Evolutionary conservation across 2,113 vertebrate genomes (phyloP).

Genomic region (Calyptommatus sinebrachiatus): DNA sequence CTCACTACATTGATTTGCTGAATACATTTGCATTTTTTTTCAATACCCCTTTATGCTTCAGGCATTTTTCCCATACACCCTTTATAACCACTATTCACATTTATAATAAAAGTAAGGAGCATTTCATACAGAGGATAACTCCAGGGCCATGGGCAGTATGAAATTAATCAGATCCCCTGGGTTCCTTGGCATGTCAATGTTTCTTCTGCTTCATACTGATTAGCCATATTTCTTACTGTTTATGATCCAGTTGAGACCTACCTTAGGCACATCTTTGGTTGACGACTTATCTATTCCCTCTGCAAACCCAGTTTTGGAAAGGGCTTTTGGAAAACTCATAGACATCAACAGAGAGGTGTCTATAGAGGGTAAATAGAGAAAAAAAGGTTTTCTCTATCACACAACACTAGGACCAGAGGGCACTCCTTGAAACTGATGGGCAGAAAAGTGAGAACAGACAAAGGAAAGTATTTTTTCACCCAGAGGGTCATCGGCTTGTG

Average conservation of each 20-base stretch:
- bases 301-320: not conserved
- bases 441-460: too few relatives aligned
- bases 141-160: slow-evolving; percentile 39
- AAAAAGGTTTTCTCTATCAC: too few relatives aligned
- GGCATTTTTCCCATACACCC: not conserved
- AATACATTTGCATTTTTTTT: not conserved
- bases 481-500: too few relatives aligned
- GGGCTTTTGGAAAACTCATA: slow-evolving; percentile 12
- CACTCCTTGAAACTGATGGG: too few relatives aligned
- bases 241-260: slow-evolving; percentile 37
- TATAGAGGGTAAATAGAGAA: too few relatives aligned
- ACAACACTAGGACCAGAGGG: too few relatives aligned
- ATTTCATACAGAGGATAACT: slow-evolving; percentile 39
- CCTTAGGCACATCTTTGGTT: not conserved
- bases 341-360: slow-evolving; percentile 4
- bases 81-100: slow-evolving; percentile 18
- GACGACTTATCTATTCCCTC: not conserved
- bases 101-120: slow-evolving; percentile 45
- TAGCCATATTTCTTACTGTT: slow-evolving; percentile 50
- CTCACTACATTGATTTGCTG: not conserved
- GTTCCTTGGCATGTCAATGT: slow-evolving; percentile 38
- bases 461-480: too few relatives aligned
- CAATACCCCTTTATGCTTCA: not conserved
- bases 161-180: slow-evolving; percentile 46
- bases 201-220: slow-evolving; percentile 29